phyloP scores from a whole-genome alignment of 2,797 vertebrate genomes.

The Spatula versicolor region DNA sequence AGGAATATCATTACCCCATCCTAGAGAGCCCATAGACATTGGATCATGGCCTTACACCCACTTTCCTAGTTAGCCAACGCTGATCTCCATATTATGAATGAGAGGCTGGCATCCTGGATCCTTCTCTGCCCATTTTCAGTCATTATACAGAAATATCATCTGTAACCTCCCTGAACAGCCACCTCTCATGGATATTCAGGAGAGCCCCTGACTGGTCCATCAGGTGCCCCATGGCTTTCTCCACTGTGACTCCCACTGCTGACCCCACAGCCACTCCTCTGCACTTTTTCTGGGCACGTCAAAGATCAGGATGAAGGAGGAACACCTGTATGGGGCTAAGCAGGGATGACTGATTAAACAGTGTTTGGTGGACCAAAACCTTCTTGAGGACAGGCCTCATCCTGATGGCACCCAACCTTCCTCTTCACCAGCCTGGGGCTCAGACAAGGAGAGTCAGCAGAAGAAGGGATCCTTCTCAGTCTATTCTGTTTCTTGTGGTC shows the following conservation, averaged over 20 bases:
- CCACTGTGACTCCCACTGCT: neutral
- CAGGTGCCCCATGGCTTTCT: accelerated
- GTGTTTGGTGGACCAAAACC: neutral
- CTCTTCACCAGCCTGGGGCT: neutral
- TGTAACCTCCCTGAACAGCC: neutral
- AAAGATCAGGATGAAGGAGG: neutral
- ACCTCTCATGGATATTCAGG: accelerated
- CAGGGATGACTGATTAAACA: neutral
- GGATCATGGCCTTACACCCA: neutral
- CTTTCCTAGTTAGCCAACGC: neutral
- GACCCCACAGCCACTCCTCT: neutral
- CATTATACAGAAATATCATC: neutral
- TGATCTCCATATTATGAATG: neutral
- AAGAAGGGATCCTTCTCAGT: neutral
- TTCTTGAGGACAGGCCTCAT: neutral
- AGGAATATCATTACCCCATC: neutral
- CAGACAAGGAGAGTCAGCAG: neutral
- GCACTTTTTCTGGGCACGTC: neutral
- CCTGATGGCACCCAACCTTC: neutral
- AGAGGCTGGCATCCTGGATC: neutral
- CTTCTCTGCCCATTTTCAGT: neutral
- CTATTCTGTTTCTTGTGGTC: neutral
- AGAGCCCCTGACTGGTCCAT: neutral
- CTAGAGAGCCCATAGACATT: neutral
- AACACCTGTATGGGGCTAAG: neutral